Evolutionary conservation across 2,888 invertebrate species (phyloP), one percentile per base, ranked within the genome.

Genomic region (Aphidius colemani): DNA sequence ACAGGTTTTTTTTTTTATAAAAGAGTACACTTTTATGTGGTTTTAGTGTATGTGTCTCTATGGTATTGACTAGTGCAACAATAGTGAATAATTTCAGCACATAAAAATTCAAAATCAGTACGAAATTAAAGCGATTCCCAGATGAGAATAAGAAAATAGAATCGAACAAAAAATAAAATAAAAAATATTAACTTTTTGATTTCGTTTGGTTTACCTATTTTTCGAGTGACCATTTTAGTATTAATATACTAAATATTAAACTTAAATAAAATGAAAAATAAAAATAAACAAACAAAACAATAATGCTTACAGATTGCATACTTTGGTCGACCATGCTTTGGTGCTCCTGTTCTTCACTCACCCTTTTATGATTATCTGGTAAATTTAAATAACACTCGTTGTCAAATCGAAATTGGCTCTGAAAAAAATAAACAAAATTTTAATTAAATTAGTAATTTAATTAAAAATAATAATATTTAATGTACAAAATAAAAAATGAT

Each of bases 361-460:
- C 97, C 94, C 95, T 90, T 90, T 95, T 95, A 87, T 97, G 96
- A 87, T 96, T 96, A 87, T 98, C 98, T 85, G 96, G 95, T 82
- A 98, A 90, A 87, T 93, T 95, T 86, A 95, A 89, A 88, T 95
- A 94, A 88, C 96, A 97, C 89, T 98, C 99, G 88, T 97, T 98
- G 88, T 98, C 98, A 88, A 98, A 98, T 84, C 98, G 93, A 88
- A 98, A 99, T 86, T 98, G 98, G 88, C 97, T 97, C 96, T 98
- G 90, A 79, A 83, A 83, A 77, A 76, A 81, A 81, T 59, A 58
- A 39, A 46, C n/a, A 44, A 43, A 41, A 51, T 43, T 8, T 6
- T 41, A n/a, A 51, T 51, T 18, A 9, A 7, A 30, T 46, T 4
- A 9, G n/a, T n/a, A 7, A 18, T 18, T 18, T 18, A 18, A 39